Evolutionary conservation across 2,113 vertebrate species (phyloP).

Genomic region (Athene noctua): DNA sequence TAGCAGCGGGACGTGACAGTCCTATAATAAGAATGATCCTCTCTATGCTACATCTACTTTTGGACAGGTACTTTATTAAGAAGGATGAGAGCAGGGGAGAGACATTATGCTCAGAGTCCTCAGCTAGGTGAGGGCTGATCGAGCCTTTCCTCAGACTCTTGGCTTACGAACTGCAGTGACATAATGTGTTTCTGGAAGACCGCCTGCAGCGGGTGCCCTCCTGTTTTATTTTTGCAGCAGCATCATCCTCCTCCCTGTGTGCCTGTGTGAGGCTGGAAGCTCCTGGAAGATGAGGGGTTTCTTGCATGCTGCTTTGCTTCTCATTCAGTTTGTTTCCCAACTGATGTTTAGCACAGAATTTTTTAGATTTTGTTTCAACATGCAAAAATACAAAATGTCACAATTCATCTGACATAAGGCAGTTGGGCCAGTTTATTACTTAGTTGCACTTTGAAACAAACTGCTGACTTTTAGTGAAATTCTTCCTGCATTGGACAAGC

Average conservation of each 20-base stretch:
- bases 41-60: not conserved
- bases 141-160: not conserved
- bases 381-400: not conserved
- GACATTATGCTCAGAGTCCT: not conserved
- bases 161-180: not conserved
- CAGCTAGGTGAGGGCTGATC: not conserved
- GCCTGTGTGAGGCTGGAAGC: not conserved
- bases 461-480: not conserved
- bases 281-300: not conserved
- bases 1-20: not conserved
- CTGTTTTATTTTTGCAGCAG: not conserved
- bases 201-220: not conserved
- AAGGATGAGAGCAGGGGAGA: not conserved
- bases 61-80: not conserved
- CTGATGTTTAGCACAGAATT: not conserved
- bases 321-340: not conserved
- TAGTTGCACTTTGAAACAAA: not conserved
- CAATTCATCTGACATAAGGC: not conserved
- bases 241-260: not conserved
- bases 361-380: not conserved
- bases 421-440: not conserved
- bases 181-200: not conserved
- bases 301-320: not conserved
- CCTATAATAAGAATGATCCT: not conserved
- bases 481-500: not conserved